phyloP scores from a whole-genome alignment of 2,113 vertebrate genomes.

The Lathamus discolor region DNA sequence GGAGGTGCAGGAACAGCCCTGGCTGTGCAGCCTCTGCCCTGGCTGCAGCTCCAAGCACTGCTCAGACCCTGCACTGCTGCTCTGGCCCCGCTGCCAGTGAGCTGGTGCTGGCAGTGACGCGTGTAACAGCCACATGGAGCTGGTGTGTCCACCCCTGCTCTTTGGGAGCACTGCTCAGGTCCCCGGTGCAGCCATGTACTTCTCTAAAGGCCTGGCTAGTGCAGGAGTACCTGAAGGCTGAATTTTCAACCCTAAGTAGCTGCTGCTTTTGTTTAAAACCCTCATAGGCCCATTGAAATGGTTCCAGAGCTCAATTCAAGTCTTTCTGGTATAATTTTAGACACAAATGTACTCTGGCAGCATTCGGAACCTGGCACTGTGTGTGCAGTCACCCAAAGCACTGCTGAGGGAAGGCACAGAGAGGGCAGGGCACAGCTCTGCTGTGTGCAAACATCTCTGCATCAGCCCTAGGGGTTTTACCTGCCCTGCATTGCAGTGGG shows the following conservation, averaged over 20 bases:
- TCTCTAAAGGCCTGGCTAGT: neutral
- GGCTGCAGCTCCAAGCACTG: neutral
- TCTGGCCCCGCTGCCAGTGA: neutral
- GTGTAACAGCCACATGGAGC: rapidly evolving
- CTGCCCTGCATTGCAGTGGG: too few relatives aligned
- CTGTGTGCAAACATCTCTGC: neutral
- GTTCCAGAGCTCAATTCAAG: neutral
- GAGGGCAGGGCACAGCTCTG: neutral
- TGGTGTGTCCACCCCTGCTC: neutral
- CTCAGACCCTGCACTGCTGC: neutral
- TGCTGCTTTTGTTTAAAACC: neutral
- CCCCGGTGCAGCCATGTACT: neutral
- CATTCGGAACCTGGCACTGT: neutral
- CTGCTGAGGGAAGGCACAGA: neutral
- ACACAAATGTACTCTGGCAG: neutral
- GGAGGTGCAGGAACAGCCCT: neutral
- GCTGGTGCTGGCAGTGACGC: neutral
- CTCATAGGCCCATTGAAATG: rapidly evolving
- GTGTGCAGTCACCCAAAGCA: neutral
- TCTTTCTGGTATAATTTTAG: neutral
- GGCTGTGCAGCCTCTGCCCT: rapidly evolving
- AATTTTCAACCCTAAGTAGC: neutral
- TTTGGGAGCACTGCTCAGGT: neutral
- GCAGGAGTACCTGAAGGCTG: neutral
- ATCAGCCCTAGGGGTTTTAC: neutral